Evolutionary conservation across 2,113 vertebrate species (phyloP), one percentile per base, ranked within the genome.

Genomic region (Salvelinus fontinalis): DNA sequence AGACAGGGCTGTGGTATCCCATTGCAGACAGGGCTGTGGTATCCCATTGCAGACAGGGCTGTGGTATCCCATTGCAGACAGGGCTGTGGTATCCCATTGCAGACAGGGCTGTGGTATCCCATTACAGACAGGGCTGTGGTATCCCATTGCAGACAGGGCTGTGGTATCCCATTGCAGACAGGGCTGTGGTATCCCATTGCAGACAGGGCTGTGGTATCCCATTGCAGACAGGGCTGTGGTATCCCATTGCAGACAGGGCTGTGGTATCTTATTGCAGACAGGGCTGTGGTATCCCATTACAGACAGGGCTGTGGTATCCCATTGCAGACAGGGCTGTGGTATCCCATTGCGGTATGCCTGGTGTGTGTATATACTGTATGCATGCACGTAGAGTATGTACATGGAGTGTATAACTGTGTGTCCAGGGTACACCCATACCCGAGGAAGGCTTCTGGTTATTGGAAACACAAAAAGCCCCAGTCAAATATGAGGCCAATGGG

Each of bases 181-280:
- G 26, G 2, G 26, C 26, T 27, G 26, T 27, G 26, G 27, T 29
- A 27, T 29, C 27, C 3, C 27, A 29, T 29, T 29, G 0, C 27
- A 29, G 27, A 29, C 27, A 29, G 27, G 27, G 27, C 27, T 29
- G 27, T 29, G 27, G 29, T 31, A 29, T 29, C 29, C 3, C 29
- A 29, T 29, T 29, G 0, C 29, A 29, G 29, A 29, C 29, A 29
- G 29, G 29, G 29, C 29, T 29, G 29, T 29, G 29, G 29, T 67
- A 14, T 27, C 12, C 0, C n/a, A n/a, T 8, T 18, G 22, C 51
- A 24, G 65, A 13, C 8, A n/a, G 18, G 48, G 16, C 91, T 85
- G 89, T 87, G 57, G 18, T 78, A 89, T 90, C 84, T 76, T 87
- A 86, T 82, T 89, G 87, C 89, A 39, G 39, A 74, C 65, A 65